These are phyloP conservation scores for Ammodytes marinus DNA, from an alignment of 2,113 vertebrate genomes.

Conservation along the genomic window DNA sequence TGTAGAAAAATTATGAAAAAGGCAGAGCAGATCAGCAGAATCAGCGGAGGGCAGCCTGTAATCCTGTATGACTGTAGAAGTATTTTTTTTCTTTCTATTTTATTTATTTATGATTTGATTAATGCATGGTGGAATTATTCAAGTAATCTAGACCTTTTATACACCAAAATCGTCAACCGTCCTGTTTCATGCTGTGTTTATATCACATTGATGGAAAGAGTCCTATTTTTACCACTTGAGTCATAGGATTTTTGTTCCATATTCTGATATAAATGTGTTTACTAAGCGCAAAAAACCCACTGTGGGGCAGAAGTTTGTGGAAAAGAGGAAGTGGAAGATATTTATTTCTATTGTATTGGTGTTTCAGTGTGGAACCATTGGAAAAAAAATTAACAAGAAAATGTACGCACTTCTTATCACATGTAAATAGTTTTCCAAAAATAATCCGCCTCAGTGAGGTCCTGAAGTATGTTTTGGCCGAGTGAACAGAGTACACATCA, in stretches of 20 bases:
- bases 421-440: conserved; percentile 16
- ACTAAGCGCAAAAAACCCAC: not conserved
- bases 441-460: conserved; percentile 12
- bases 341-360: not conserved
- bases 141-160: conserved; percentile 1
- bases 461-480: conserved; percentile 21
- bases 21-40: conserved; percentile 7
- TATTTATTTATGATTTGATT: too few species aligned
- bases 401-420: not conserved
- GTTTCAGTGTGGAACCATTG: not conserved
- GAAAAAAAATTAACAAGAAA: conserved; percentile 35
- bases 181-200: not conserved
- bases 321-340: not conserved
- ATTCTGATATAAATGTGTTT: not conserved
- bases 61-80: not conserved
- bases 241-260: conserved; percentile 7
- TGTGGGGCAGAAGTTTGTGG: not conserved
- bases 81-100: not conserved
- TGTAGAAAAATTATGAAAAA: not conserved
- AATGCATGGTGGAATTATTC: not conserved
- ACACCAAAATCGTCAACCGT: not conserved
- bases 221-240: conserved; percentile 13
- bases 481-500: not conserved
- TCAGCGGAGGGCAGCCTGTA: not conserved
- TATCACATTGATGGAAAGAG: conserved; percentile 20